Percentiles rank a stretch among this genome's conserved stretches.
phyloP scores from a whole-genome alignment of 2,888 invertebrate genomes.

The Lycia hirtaria region DNA sequence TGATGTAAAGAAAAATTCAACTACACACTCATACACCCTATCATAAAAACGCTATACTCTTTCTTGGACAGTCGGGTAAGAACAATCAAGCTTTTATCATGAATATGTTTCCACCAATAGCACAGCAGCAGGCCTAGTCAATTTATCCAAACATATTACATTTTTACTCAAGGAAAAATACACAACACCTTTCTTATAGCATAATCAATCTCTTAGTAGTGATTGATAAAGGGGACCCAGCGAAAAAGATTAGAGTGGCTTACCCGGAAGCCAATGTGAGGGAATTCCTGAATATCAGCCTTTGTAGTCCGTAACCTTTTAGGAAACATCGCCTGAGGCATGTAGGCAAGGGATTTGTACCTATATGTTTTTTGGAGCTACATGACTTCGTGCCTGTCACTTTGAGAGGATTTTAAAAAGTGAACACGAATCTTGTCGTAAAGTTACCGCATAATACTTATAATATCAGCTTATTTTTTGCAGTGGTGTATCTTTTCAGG shows the following conservation, averaged over 20 bases:
- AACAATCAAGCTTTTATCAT: no score
- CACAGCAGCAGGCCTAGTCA: not conserved
- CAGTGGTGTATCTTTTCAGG: no score
- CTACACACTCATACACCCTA: no score
- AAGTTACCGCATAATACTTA: no score
- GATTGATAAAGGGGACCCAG: constrained; percentile 21
- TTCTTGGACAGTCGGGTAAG: no score
- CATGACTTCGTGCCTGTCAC: not conserved
- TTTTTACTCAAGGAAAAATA: constrained; percentile 12
- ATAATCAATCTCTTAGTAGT: constrained; percentile 24
- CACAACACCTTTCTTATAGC: constrained; percentile 19
- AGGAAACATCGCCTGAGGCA: not conserved
- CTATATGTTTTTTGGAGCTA: not conserved
- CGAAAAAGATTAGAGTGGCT: constrained; percentile 21
- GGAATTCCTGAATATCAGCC: constrained; percentile 17
- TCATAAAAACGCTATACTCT: no score
- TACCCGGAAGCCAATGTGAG: constrained; percentile 15
- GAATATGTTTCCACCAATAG: not conserved
- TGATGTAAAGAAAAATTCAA: no score
- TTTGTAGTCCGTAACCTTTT: constrained; percentile 11
- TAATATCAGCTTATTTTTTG: no score
- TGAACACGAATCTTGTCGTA: no score
- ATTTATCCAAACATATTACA: constrained; percentile 4
- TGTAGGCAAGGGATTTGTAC: not conserved
- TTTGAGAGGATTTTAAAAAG: not conserved